These are phyloP conservation scores for Paguma larvata DNA, from an alignment of 2,797 vertebrate species.

Conservation along the genomic window DNA sequence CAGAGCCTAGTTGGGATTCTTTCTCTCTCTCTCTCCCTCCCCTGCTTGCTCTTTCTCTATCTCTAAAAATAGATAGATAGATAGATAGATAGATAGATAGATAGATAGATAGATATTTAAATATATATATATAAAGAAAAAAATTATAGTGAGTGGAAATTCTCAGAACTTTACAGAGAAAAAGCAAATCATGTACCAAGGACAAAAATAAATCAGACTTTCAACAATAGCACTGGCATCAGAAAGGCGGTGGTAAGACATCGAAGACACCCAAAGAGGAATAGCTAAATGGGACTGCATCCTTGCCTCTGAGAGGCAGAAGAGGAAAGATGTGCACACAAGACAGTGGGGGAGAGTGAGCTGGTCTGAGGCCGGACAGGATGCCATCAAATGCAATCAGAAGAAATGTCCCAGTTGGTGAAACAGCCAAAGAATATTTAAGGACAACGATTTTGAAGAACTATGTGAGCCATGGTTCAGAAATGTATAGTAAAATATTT, in stretches of 20 bases:
- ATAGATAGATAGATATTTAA: no score
- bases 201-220: background rate
- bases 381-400: background rate
- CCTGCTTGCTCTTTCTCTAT: no score
- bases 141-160: background rate
- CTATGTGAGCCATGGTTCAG: background rate
- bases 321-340: background rate
- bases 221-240: background rate
- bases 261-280: background rate
- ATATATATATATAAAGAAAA: no score
- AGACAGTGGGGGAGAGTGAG: background rate
- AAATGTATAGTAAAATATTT: background rate
- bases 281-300: background rate
- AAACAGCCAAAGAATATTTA: background rate
- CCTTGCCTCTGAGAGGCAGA: background rate
- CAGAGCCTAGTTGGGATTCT: no score
- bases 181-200: conserved; percentile 11
- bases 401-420: background rate
- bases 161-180: background rate
- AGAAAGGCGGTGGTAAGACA: background rate
- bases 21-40: no score
- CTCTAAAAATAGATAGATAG: no score
- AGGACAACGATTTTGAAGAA: background rate
- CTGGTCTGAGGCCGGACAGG: background rate
- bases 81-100: no score